Evolutionary conservation across 1,140 invertebrate species (phyloP).

Genomic region (Halotydeus destructor): DNA sequence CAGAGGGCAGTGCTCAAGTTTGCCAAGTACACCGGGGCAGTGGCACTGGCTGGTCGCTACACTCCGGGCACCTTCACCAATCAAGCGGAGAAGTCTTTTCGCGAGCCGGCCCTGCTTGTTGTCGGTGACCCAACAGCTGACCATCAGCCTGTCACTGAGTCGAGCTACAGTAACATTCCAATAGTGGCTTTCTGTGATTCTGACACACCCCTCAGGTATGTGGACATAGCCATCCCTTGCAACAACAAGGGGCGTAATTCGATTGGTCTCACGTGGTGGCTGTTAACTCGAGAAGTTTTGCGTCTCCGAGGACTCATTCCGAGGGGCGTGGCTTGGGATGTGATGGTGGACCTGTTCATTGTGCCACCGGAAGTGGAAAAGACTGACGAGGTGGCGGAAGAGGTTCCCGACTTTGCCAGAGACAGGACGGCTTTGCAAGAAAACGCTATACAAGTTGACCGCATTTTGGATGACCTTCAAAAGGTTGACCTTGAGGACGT

Average conservation of each 20-base stretch:
- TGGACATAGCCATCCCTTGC: slow-evolving; percentile 95
- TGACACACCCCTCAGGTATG: slow-evolving; percentile 72
- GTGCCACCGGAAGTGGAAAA: slow-evolving; percentile 96
- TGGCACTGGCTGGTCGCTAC: slow-evolving; percentile 91
- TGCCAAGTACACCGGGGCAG: slow-evolving; percentile 84
- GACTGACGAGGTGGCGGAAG: slow-evolving; percentile 82
- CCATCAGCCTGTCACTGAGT: slow-evolving; percentile 93
- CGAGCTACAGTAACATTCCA: slow-evolving; percentile 95
- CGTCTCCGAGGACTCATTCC: slow-evolving; percentile 72
- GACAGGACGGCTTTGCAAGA: too few relatives aligned
- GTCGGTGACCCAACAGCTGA: slow-evolving; percentile 85
- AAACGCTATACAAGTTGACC: too few relatives aligned
- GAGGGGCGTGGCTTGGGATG: slow-evolving; percentile 66
- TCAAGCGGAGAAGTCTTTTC: slow-evolving; percentile 77
- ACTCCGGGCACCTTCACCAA: slow-evolving; percentile 94
- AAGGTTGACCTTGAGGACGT: too few relatives aligned
- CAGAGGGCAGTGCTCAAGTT: slow-evolving; percentile 95
- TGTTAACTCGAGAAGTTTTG: slow-evolving; percentile 84
- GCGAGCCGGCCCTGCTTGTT: slow-evolving; percentile 82
- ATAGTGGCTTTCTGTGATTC: slow-evolving; percentile 98
- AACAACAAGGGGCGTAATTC: slow-evolving; percentile 91
- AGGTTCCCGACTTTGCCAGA: slow-evolving; percentile 69
- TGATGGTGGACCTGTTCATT: slow-evolving; percentile 94
- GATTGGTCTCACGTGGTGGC: slow-evolving; percentile 98
- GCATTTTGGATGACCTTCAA: too few relatives aligned